Percentiles rank a stretch among this genome's conserved stretches.
phyloP scores from a whole-genome alignment of 2,888 invertebrate genomes.

The Drosophila quinaria region DNA sequence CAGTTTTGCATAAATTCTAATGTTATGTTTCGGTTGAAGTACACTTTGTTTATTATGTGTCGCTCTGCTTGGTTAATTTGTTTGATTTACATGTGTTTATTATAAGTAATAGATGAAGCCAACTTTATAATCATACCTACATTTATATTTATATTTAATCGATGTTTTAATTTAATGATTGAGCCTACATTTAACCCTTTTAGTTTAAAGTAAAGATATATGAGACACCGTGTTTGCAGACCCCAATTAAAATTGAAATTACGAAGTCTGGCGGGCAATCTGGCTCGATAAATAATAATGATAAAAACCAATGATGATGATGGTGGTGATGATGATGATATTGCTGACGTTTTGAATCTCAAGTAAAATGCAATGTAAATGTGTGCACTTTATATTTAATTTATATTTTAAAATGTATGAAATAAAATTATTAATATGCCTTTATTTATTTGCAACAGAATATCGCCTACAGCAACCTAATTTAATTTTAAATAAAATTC shows the following conservation, averaged over 20 bases:
- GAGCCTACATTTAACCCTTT: slow-evolving; percentile 63
- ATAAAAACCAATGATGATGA: slow-evolving; percentile 11
- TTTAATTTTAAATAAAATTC: slow-evolving; percentile 51
- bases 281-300: slow-evolving; percentile 9
- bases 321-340: slow-evolving; percentile 20
- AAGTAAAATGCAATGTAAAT: slow-evolving; percentile 75
- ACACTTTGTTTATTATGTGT: slow-evolving; percentile 36
- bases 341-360: slow-evolving; percentile 49
- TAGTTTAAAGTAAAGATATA: slow-evolving; percentile 77
- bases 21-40: slow-evolving; percentile 16
- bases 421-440: slow-evolving; percentile 64
- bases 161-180: slow-evolving; percentile 51
- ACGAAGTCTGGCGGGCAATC: slow-evolving; percentile 30
- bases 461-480: slow-evolving; percentile 31
- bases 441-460: slow-evolving; percentile 55
- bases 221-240: slow-evolving; percentile 71
- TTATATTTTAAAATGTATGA: slow-evolving; percentile 67
- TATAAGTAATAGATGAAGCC: slow-evolving; percentile 15
- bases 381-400: slow-evolving; percentile 76
- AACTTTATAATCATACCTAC: slow-evolving; percentile 19
- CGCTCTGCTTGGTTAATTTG: slow-evolving; percentile 74
- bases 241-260: slow-evolving; percentile 63
- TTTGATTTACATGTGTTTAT: slow-evolving; percentile 68
- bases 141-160: slow-evolving; percentile 14
- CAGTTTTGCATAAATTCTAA: slow-evolving; percentile 7